Evolutionary conservation across 2,888 invertebrate species (phyloP), one percentile per base, ranked within the genome.

Genomic region (Drosophila subquinaria): DNA sequence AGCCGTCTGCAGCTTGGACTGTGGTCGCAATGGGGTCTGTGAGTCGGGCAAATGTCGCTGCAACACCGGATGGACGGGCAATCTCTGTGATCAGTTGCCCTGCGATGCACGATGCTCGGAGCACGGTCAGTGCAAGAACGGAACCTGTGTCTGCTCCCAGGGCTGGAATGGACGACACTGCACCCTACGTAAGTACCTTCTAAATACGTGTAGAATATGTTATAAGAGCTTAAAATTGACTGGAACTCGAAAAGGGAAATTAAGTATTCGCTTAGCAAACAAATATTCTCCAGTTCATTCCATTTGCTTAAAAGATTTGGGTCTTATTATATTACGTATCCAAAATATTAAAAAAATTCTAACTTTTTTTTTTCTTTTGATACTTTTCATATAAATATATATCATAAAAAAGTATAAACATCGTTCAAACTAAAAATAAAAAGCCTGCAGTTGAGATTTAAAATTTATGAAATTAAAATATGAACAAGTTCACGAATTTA

Each of bases 111-210:
- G 98, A 72, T 99, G 99, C 93, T 96, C 96, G 61, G 97, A 97
- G 87, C 98, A 99, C 91, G 99, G 99, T 20, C 97, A 97, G 92
- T 99, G 99, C 94, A 96, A 97, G 92, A 99, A 99, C 93, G 99
- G 99, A 70, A 98, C 98, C 55, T 99, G 99, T 93, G 96, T 98
- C 62, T 99, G 99, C 93, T 96, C 97, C 60, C 97, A 97, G 92
- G 99, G 99, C 76, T 99, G 99, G 99, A 99, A 99, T 93, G 99
- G 99, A 79, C 95, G 96, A 89, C 98, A 99, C 92, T 99, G 99
- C 94, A 98, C 98, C 69, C 93, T 99, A 90, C 97, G 99, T 99
- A 95, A 97, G 97, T 95, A 87, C 33, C 30, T 30, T 30, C 30
- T 13, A 4, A 13, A 4, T 15, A 38, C 36, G 23, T 30, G 30